Base-by-base conservation (phyloP, 1,140 invertebrate genomes). In the Drosophila murphyi region DNA sequence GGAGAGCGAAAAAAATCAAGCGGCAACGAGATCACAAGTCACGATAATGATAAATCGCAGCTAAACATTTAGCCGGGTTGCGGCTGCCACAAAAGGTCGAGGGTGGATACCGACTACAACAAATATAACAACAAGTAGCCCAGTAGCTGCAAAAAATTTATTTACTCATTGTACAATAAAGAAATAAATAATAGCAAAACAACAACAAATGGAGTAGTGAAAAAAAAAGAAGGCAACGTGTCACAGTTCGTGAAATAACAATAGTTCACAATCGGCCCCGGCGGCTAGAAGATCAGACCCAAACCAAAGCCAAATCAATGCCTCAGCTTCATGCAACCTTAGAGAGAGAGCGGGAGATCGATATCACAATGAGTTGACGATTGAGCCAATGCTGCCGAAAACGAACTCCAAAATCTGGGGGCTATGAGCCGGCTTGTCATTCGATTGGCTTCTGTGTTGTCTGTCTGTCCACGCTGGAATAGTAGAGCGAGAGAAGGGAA, bases 1-100 rank as follows among this genome's bases (percentile, higher is more conserved):
- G 68, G 73, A 71, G 57, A 65, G 39, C 50, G 31, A 68, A 65
- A 50, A 73, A 70, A 62, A 80, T 79, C 74, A 77, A 87, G 87
- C 82, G 71, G 32, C 75, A 63, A 78, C 72, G 88, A 90, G 88
- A 91, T 91, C 88, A 89, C 82, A 88, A 91, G 88, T 91, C 88
- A 91, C 88, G 88, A 91, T 91, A 91, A 91, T 91, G 88, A 88
- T 91, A 91, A 91, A 91, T 91, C 88, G 88, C 88, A 91, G 83
- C 67, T 78, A 77, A 89, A 90, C 86, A 87, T 91, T 91, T 91
- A 88, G 80, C 80, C 83, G 69, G 77, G 72, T 79, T 81, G 63
- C 59, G 55, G 82, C 80, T 83, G 80, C 88, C 87, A 83, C 83
- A 88, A 90, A 90, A 90, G 88, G 88, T 90, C 88, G 88, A 91